Base-by-base conservation (phyloP, 1,140 invertebrate species). In the Drosophila santomea region DNA sequence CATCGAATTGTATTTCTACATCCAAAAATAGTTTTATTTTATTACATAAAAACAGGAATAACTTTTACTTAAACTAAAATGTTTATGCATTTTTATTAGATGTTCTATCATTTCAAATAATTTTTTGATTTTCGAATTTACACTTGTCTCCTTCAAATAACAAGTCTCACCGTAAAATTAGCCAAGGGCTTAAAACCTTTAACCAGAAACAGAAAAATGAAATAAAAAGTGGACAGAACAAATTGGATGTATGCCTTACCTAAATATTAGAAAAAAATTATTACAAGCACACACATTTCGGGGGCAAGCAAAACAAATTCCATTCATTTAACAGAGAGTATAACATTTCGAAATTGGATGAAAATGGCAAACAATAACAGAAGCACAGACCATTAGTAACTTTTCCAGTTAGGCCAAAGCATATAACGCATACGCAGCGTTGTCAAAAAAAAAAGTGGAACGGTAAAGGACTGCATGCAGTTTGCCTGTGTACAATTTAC, bases 311-410 rank as follows among this genome's bases (percentile, higher is more conserved):
- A 64, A 75, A 75, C 67, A 73, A 73, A 73, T 64, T 51, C 20
- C 47, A 58, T 66, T 57, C 54, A 58, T 75, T 75, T 54, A 45
- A 15, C 60, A 56, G 50, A 64, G 51, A 51, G 51, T 54, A 71
- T 58, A 71, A 51, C 38, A 48, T 50, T 74, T 25, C 11, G 51
- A 74, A 73, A 74, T 62, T 54, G 72, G 60, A 57, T 55, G 54
- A 51, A 57, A 75, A 75, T 48, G 54, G 43, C 72, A 45, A 75
- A 74, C 59, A 57, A 66, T 58, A 67, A 72, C 68, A 50, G 36
- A 74, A 74, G 52, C 61, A 56, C 73, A 36, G 45, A 32, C 73
- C 73, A 76, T 75, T 75, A 75, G 73, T 52, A 75, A 75, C 73
- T 75, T 75, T 75, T 56, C 61, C 61, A 66, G 73, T 75, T 75